These are phyloP conservation scores for Dromiciops gliroides DNA, from an alignment of 2,113 vertebrate genomes.

Conservation along the genomic window DNA sequence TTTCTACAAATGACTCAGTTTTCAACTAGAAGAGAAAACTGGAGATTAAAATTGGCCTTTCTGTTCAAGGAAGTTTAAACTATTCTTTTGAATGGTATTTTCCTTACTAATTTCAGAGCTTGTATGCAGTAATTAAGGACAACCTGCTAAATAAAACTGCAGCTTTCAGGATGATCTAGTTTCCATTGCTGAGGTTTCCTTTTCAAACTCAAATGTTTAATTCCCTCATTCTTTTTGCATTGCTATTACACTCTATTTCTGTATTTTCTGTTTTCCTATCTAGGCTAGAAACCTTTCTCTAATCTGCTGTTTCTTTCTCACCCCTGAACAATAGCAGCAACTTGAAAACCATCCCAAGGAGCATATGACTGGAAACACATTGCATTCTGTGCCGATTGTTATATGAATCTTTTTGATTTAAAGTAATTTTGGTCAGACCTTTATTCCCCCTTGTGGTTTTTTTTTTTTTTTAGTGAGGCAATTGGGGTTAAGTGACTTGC, in stretches of 20 bases:
- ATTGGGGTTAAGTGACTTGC: no score
- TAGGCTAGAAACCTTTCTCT: neutral
- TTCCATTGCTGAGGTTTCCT: neutral
- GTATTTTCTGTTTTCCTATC: neutral
- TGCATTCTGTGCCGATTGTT: conserved; percentile 34
- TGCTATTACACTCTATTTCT: conserved; percentile 16
- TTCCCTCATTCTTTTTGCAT: conserved; percentile 16
- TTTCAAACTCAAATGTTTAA: neutral
- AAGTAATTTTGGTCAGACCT: conserved; percentile 33
- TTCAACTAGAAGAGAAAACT: neutral
- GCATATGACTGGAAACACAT: neutral
- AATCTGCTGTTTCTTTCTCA: neutral
- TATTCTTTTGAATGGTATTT: conserved; percentile 26
- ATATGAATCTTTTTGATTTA: conserved; percentile 44
- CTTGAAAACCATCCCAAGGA: conserved; percentile 20
- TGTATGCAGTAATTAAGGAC: conserved; percentile 40
- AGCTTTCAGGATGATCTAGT: neutral
- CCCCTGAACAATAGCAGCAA: conserved; percentile 18
- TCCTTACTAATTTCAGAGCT: conserved; percentile 29
- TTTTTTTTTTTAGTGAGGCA: no score
- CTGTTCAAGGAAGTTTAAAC: conserved; percentile 31
- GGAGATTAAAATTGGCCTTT: neutral
- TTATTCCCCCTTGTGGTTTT: no score
- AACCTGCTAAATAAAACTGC: conserved; percentile 31
- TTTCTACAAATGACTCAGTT: neutral